These are phyloP conservation scores for Trypoxylus dichotomus DNA, from an alignment of 1,140 invertebrate species.

Conservation along the genomic window DNA sequence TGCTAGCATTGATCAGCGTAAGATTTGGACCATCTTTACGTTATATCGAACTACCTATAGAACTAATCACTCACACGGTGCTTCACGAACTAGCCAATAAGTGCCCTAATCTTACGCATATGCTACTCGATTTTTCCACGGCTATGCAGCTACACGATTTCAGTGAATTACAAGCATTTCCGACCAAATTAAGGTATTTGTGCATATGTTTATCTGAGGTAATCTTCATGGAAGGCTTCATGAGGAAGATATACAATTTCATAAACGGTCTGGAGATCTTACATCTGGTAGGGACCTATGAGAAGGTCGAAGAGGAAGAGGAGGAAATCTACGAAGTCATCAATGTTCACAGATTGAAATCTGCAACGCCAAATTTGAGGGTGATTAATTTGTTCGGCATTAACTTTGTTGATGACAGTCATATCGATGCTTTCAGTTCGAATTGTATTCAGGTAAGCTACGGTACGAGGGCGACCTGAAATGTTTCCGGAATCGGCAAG, in stretches of 20 bases:
- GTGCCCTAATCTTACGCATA: slow-evolving; percentile 96
- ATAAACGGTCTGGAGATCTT: slow-evolving; percentile 98
- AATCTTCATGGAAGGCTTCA: slow-evolving; percentile 99
- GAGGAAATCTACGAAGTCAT: slow-evolving; percentile 99
- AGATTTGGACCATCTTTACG: slow-evolving; percentile 89
- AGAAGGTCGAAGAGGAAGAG: slow-evolving; percentile 98
- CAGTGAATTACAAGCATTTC: slow-evolving; percentile 97
- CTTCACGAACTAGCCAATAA: slow-evolving; percentile 96
- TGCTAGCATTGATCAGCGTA: slow-evolving; percentile 83
- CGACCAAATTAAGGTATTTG: slow-evolving; percentile 95
- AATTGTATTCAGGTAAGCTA: slow-evolving; percentile 79
- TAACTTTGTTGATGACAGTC: slow-evolving; percentile 97
- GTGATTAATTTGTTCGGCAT: slow-evolving; percentile 97
- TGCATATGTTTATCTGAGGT: slow-evolving; percentile 98
- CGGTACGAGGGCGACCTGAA: too few relatives aligned
- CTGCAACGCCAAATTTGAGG: slow-evolving; percentile 90
- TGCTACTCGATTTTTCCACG: slow-evolving; percentile 96
- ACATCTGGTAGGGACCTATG: slow-evolving; percentile 98
- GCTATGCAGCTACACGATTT: slow-evolving; percentile 99
- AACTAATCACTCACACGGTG: slow-evolving; percentile 96
- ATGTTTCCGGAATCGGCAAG: too few relatives aligned
- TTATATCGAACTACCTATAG: slow-evolving; percentile 96
- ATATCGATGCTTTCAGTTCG: slow-evolving; percentile 96
- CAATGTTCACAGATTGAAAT: slow-evolving; percentile 97
- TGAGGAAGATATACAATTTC: slow-evolving; percentile 99